phyloP scores from a whole-genome alignment of 1,140 invertebrate genomes.

The Drosophila micromelanica region DNA sequence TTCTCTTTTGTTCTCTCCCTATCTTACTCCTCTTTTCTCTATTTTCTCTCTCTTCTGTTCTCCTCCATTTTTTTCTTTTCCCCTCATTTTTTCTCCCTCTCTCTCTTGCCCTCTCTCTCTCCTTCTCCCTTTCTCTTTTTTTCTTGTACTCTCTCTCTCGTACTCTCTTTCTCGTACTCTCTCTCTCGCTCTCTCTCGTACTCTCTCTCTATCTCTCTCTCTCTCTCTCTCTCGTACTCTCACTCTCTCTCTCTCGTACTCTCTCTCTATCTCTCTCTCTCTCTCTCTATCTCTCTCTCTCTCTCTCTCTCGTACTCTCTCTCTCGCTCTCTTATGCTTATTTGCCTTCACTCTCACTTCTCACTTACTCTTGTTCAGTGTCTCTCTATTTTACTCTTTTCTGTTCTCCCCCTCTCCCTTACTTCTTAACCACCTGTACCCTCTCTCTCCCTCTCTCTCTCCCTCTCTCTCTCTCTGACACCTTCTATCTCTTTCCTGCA shows the following conservation, averaged over 20 bases:
- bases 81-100: background rate
- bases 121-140: background rate
- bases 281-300: too few species aligned
- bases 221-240: too few species aligned
- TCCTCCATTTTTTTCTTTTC: too few species aligned
- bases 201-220: background rate
- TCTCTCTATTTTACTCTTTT: too few species aligned
- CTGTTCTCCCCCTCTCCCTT: too few species aligned
- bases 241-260: too few species aligned
- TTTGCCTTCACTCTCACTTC: background rate
- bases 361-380: background rate
- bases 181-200: too few species aligned
- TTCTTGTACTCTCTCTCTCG: background rate
- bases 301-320: too few species aligned
- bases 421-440: too few species aligned
- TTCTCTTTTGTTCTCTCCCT: background rate
- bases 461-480: background rate
- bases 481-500: background rate
- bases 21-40: background rate
- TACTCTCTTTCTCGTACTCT: background rate
- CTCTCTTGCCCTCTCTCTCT: background rate
- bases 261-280: too few species aligned
- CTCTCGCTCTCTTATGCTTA: too few species aligned
- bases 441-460: background rate
- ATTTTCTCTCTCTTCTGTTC: too few species aligned